Base-by-base conservation (phyloP, 2,113 vertebrate genomes). In the Dasypus novemcinctus region DNA sequence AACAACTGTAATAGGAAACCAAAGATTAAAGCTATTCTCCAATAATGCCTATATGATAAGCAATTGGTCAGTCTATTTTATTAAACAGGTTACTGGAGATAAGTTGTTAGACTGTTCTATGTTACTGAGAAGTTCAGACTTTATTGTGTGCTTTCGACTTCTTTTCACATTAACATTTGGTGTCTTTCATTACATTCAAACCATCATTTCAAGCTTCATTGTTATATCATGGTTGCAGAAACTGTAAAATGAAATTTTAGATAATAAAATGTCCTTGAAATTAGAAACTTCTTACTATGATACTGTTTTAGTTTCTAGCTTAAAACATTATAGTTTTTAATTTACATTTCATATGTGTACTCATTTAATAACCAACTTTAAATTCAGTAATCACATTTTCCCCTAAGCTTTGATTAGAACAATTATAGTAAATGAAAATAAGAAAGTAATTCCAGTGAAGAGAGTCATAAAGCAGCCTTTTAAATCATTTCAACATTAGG, bases 381-480 rank as follows among this genome's bases (percentile, higher is more conserved):
- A 96, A 97, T 96, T 94, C 94, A 96, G 94, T 95, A 96, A 96
- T 98, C 97, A 97, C 92, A 96, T 96, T 98, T 96, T 17, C 87
- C 90, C 85, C 52, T 97, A 97, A 97, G 96, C 94, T 97, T 97
- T 97, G 94, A 97, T 97, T 98, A 97, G 96, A 96, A 97, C 96
- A 96, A 96, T 96, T 97, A 96, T 85, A 96, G 92, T 72, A 91
- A 97, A 96, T 94, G 87, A 97, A 98, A 98, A 97, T 96, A 97
- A 96, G 95, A 96, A 96, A 97, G 92, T 49, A 95, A 96, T 97
- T 97, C 97, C 92, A 90, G 17, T 52, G 89, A 95, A 96, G 95
- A 90, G 54, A 96, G 86, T 93, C 92, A 90, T 96, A 96, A 96
- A 84, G 15, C 69, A 68, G 72, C 10, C 43, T 66, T 93, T 7